A percentile compares a stretch with the other conserved stretches of the same genome.
phyloP scores from a whole-genome alignment of 1,140 invertebrate species.

The Heliconius hewitsoni region DNA sequence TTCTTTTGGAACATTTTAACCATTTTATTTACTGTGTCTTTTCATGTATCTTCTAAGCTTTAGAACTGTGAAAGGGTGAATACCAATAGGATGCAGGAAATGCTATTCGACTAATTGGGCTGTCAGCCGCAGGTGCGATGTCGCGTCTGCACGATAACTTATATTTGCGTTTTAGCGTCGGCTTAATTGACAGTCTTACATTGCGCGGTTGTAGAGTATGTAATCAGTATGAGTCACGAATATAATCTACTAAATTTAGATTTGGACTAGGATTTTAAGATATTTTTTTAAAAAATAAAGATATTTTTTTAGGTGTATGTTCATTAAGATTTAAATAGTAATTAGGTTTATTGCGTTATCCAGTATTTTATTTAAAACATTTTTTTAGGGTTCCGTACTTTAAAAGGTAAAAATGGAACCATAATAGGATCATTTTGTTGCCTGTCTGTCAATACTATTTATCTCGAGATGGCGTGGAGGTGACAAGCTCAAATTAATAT shows the following conservation, averaged over 20 bases:
- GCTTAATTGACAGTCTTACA: constrained; percentile 55
- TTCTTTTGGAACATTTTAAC: not conserved
- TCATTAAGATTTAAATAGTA: no score
- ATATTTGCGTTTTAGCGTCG: constrained; percentile 53
- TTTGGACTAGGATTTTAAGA: not conserved
- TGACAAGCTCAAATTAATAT: no score
- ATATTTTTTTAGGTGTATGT: no score
- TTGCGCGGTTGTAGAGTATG: constrained; percentile 25
- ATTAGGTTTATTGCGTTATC: no score
- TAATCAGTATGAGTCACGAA: constrained; percentile 23
- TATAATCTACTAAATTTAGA: constrained; percentile 12
- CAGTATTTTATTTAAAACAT: no score
- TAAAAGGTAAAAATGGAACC: no score
- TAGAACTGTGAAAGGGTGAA: constrained; percentile 31
- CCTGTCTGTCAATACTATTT: no score
- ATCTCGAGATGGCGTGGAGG: no score
- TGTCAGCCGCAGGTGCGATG: constrained; percentile 67
- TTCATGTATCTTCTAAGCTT: not conserved
- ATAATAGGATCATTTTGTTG: no score
- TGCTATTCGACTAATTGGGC: constrained; percentile 57
- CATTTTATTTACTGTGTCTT: not conserved
- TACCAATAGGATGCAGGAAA: constrained; percentile 32
- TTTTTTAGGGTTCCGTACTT: no score
- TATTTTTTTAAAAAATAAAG: no score
- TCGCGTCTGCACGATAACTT: constrained; percentile 48